Conservation (phyloP, 2,797 vertebrate species). For the Cottoperca gobio region DNA sequence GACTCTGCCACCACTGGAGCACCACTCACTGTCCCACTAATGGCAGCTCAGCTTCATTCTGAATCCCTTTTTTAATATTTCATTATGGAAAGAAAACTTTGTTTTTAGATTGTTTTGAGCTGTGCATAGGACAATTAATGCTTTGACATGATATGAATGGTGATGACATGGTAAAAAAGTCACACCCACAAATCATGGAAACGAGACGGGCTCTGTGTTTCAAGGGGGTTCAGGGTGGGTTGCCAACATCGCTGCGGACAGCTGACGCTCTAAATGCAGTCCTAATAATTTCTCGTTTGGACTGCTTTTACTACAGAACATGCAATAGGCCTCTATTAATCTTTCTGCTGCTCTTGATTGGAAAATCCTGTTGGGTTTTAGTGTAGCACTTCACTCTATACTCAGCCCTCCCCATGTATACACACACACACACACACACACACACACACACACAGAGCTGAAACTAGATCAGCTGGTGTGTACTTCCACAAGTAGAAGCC, state of each 20-base stretch:
- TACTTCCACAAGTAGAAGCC: constrained; percentile 34
- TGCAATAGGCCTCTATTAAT: constrained; percentile 68
- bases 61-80: constrained; percentile 73
- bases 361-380: constrained; percentile 80
- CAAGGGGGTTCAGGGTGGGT: too few species aligned
- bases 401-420: constrained; percentile 15
- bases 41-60: constrained; percentile 62
- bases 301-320: constrained; percentile 26
- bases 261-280: not conserved
- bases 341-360: constrained; percentile 77
- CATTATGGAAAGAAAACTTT: constrained; percentile 60
- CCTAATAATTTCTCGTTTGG: constrained; percentile 32
- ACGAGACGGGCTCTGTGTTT: too few species aligned
- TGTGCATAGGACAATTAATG: too few species aligned
- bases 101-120: too few species aligned
- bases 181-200: too few species aligned
- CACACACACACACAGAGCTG: constrained; percentile 22
- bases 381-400: constrained; percentile 55
- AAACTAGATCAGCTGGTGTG: constrained; percentile 63
- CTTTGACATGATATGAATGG: too few species aligned
- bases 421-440: constrained; percentile 10
- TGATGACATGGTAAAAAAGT: too few species aligned
- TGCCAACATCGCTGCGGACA: too few species aligned
- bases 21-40: constrained; percentile 35
- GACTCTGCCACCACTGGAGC: constrained; percentile 4